Conservation (phyloP, 2,888 invertebrate genomes). For the Noctua fimbriata region DNA sequence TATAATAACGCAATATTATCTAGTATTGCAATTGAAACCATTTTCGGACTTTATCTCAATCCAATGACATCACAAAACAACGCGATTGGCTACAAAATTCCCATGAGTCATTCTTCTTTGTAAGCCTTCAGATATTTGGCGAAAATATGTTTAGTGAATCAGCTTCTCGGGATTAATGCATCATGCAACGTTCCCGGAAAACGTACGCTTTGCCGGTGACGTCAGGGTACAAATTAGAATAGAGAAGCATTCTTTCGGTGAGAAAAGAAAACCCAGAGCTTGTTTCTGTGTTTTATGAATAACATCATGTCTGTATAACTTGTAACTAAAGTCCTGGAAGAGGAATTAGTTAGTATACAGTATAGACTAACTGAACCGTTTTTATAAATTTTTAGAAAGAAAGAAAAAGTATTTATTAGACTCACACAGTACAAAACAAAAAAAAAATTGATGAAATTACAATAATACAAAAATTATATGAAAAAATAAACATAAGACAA, state of each 20-base stretch:
- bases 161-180: slow-evolving; percentile 36
- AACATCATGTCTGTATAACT: background rate
- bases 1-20: background rate
- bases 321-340: background rate
- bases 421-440: too few species aligned
- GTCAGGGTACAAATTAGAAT: slow-evolving; percentile 14
- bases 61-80: slow-evolving; percentile 22
- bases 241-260: slow-evolving; percentile 12
- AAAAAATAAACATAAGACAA: too few species aligned
- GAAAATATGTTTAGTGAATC: slow-evolving; percentile 50
- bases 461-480: too few species aligned
- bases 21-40: background rate
- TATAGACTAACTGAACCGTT: too few species aligned
- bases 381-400: too few species aligned
- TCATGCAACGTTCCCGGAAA: slow-evolving; percentile 46
- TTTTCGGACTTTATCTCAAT: background rate
- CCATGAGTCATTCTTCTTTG: slow-evolving; percentile 40
- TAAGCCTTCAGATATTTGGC: slow-evolving; percentile 45
- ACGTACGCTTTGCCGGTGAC: slow-evolving; percentile 20
- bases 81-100: slow-evolving; percentile 20
- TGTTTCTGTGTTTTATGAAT: background rate
- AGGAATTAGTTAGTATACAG: background rate
- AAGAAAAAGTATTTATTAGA: too few species aligned
- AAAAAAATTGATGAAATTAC: too few species aligned
- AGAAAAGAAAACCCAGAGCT: background rate